phyloP scores from a whole-genome alignment of 2,113 vertebrate genomes.

The Scomber colias region DNA sequence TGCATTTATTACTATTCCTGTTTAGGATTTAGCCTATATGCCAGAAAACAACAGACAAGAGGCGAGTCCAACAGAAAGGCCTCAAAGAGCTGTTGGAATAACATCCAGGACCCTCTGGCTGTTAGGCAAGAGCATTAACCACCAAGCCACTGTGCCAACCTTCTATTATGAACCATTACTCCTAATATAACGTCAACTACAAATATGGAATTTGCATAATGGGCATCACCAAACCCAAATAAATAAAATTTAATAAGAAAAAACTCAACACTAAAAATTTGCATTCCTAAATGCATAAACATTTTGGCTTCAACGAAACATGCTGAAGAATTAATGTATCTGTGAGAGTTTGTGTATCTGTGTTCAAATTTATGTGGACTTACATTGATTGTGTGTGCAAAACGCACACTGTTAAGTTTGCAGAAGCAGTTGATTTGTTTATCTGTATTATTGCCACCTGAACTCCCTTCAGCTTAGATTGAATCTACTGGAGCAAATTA shows the following conservation, averaged over 20 bases:
- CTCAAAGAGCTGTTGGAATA: neutral
- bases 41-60: neutral
- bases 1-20: slow-evolving; percentile 1
- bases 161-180: slow-evolving; percentile 20
- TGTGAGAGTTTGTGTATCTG: neutral
- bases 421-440: slow-evolving; percentile 1
- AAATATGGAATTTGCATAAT: slow-evolving; percentile 36
- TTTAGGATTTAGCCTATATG: neutral
- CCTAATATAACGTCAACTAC: slow-evolving; percentile 31
- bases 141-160: neutral
- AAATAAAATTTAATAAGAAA: neutral
- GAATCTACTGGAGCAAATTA: neutral
- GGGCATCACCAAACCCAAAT: neutral
- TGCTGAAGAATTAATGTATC: neutral
- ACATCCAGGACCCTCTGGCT: neutral
- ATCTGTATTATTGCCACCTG: neutral
- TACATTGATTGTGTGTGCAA: neutral
- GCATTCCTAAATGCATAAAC: neutral
- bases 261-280: slow-evolving; percentile 6
- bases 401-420: neutral
- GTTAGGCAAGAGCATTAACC: neutral
- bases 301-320: neutral
- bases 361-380: neutral
- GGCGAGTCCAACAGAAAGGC: neutral
- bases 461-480: neutral